These are phyloP conservation scores for Pogonus chalceus DNA, from an alignment of 1,140 invertebrate genomes.

Conservation along the genomic window DNA sequence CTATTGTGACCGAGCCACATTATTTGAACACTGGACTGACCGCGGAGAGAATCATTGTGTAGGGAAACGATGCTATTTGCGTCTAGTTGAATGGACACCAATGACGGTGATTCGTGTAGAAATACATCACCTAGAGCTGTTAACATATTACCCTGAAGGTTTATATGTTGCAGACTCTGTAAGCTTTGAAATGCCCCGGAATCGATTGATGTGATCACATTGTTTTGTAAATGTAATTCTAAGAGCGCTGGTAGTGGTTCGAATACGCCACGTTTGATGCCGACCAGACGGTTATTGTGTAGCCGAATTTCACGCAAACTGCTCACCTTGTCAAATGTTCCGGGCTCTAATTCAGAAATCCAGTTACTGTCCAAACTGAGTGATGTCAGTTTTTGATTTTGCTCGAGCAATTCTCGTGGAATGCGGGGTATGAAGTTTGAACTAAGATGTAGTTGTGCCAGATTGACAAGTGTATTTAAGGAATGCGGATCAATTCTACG, in stretches of 20 bases:
- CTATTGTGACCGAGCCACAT: slow-evolving; percentile 80
- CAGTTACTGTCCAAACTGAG: slow-evolving; percentile 86
- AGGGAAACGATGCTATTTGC: slow-evolving; percentile 68
- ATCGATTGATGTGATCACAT: slow-evolving; percentile 69
- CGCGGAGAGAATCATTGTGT: slow-evolving; percentile 65
- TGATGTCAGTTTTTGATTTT: slow-evolving; percentile 63
- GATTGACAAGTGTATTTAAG: slow-evolving; percentile 57
- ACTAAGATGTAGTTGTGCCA: slow-evolving; percentile 75
- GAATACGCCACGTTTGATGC: slow-evolving; percentile 68
- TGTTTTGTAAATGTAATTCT: slow-evolving; percentile 81
- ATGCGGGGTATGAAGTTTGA: slow-evolving; percentile 75
- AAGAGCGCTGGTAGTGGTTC: slow-evolving; percentile 65
- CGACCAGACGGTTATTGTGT: slow-evolving; percentile 71
- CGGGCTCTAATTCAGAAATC: slow-evolving; percentile 67
- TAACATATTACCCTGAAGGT: slow-evolving; percentile 73
- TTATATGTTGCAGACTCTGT: slow-evolving; percentile 75
- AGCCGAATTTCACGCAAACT: slow-evolving; percentile 72
- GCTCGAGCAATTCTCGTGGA: slow-evolving; percentile 60
- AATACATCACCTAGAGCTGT: slow-evolving; percentile 72
- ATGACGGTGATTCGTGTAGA: slow-evolving; percentile 56
- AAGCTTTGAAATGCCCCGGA: slow-evolving; percentile 73
- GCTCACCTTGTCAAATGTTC: slow-evolving; percentile 63
- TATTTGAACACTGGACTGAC: slow-evolving; percentile 70
- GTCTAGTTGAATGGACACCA: slow-evolving; percentile 78
- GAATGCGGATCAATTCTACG: slow-evolving; percentile 60